Base-by-base conservation (phyloP, 2,888 invertebrate species). In the Eutolmus rufibarbis region DNA sequence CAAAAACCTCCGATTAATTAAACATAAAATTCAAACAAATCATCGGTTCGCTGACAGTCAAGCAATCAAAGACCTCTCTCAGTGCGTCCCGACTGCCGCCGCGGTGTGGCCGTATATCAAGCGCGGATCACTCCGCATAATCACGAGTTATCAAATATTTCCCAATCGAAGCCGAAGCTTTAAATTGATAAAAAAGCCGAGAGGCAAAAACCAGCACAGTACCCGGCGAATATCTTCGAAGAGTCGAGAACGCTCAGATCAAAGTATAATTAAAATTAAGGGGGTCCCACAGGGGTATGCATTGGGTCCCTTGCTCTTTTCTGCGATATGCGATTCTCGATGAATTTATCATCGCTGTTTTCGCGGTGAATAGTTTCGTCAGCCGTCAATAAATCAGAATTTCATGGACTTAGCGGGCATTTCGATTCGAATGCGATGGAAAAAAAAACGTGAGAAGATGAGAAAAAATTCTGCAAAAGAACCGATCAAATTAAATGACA, bases 1-100 rank as follows among this genome's bases (percentile, higher is more conserved):
- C 85, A 23, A 19, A 85, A 46, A 85, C 87, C 87, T 79, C 87
- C 86, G 88, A 88, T 86, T 88, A 88, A 88, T 88, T 88, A 88
- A 87, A 88, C 87, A 88, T 88, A 86, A 88, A 87, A 88, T 86
- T 88, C 82, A 82, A 88, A 88, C 86, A 88, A 88, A 86, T 88
- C 87, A 88, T 87, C 87, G 77, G 86, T 40, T 16, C 77, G 82
- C 79, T 88, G 88, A 88, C 87, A 87, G 74, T 78, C 86, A 56
- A 40, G 87, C 87, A 85, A 85, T 85, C 85, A 85, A 46, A 85
- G 74, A 85, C 85, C 66, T 84, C 79, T 46, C 85, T 85, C 74
- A 74, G 74, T 85, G 43, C 85, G 85, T 74, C 85, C 43, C 74
- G 40, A 40, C 46, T n/a, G 74, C 74, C n/a, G 43, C 46, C 28